Percentiles rank a stretch among this genome's conserved stretches.
Conservation (phyloP, 2,113 vertebrate species). For the Glareola pratincola region DNA sequence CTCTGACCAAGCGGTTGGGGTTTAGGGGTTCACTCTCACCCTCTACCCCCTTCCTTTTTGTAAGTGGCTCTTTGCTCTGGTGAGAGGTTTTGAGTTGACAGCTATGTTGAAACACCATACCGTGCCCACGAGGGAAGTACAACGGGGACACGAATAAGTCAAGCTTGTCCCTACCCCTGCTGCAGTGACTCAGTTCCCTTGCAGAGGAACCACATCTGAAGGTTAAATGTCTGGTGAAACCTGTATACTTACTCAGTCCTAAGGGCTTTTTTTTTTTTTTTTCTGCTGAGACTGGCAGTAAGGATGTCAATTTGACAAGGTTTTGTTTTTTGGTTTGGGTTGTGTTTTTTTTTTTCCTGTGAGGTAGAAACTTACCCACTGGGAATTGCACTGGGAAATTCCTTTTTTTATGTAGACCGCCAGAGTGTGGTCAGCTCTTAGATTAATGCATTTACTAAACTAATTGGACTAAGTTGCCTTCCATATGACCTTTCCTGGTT, state of each 20-base stretch:
- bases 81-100: background rate
- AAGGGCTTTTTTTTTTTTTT: background rate
- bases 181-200: background rate
- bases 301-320: background rate
- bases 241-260: background rate
- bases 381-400: background rate
- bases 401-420: background rate
- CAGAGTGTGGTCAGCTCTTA: background rate
- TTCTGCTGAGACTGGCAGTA: background rate
- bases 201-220: background rate
- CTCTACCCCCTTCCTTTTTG: background rate
- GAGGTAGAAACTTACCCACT: background rate
- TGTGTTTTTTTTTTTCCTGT: background rate
- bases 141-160: background rate
- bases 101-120: background rate
- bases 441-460: background rate
- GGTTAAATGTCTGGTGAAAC: background rate
- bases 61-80: background rate
- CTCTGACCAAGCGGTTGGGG: background rate
- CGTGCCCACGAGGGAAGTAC: fast-evolving
- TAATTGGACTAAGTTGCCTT: background rate
- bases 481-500: background rate
- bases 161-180: fast-evolving
- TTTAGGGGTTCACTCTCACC: background rate
- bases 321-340: background rate